phyloP scores from a whole-genome alignment of 2,113 vertebrate genomes.

The Ceratotherium simum region DNA sequence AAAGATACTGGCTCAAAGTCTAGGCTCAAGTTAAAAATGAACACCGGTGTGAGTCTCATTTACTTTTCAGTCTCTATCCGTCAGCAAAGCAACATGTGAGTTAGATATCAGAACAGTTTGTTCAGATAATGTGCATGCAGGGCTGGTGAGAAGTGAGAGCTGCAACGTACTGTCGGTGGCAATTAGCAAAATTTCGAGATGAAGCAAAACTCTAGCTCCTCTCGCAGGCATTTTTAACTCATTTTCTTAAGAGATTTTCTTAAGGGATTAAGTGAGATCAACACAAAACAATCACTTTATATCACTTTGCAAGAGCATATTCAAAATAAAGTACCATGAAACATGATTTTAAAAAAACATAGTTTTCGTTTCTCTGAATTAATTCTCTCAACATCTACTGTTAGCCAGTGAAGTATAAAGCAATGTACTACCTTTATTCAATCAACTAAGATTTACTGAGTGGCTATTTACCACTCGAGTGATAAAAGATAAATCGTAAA shows the following conservation, averaged over 20 bases:
- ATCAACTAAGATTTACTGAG: constrained; percentile 7
- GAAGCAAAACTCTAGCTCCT: neutral
- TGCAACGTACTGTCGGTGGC: neutral
- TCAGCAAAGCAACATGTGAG: neutral
- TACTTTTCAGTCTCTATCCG: constrained; percentile 25
- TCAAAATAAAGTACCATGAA: constrained; percentile 38
- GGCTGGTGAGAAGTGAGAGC: neutral
- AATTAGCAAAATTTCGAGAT: constrained; percentile 37
- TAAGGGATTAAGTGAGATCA: neutral
- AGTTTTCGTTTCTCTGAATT: neutral
- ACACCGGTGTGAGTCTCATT: constrained; percentile 25
- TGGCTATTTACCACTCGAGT: neutral
- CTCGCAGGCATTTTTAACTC: neutral
- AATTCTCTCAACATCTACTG: neutral
- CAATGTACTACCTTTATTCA: neutral
- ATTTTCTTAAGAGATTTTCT: neutral
- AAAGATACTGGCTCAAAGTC: constrained; percentile 50
- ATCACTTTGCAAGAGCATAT: neutral
- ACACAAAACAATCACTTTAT: constrained; percentile 34
- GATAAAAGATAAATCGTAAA: constrained; percentile 29
- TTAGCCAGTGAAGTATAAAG: neutral
- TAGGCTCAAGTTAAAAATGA: constrained; percentile 35
- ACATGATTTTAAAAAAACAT: neutral
- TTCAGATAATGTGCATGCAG: neutral
- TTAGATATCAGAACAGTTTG: neutral